Conservation (phyloP, 2,797 vertebrate species). For the Ptychobarbus kaznakovi region DNA sequence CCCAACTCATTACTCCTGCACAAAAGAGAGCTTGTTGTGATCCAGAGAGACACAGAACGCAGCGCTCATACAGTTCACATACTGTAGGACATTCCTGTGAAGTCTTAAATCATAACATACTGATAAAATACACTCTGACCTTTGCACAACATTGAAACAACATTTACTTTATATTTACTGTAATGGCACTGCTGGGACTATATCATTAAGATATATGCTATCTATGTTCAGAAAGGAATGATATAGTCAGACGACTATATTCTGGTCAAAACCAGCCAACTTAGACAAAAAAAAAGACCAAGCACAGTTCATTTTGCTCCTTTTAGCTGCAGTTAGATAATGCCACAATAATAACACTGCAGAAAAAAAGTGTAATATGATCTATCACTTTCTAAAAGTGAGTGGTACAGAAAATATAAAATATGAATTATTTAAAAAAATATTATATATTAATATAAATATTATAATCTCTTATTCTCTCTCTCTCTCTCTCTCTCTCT, state of each 20-base stretch:
- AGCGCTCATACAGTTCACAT: slow-evolving; percentile 42
- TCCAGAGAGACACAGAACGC: slow-evolving; percentile 50
- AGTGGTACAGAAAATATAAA: neutral
- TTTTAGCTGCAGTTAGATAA: neutral
- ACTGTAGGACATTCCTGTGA: slow-evolving; percentile 54
- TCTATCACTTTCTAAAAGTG: neutral
- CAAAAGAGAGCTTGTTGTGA: slow-evolving; percentile 69
- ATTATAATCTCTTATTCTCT: too few relatives aligned
- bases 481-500: too few relatives aligned
- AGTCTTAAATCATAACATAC: slow-evolving; percentile 21
- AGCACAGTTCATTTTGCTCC: neutral
- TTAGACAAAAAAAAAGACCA: neutral
- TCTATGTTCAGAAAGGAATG: neutral
- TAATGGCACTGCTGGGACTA: neutral
- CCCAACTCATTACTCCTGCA: slow-evolving; percentile 60
- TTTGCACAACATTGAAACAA: slow-evolving; percentile 30
- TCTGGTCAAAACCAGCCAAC: neutral
- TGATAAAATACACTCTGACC: slow-evolving; percentile 33
- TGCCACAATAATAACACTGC: neutral
- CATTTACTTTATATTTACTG: neutral
- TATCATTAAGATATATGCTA: neutral
- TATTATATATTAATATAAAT: too few relatives aligned
- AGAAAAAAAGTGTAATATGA: neutral
- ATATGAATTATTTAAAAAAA: too few relatives aligned
- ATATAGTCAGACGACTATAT: neutral